A percentile compares a stretch with the other conserved stretches of the same genome.
Conservation (phyloP, 2,888 invertebrate species). For the Galeopsomyia nigrocyanea region DNA sequence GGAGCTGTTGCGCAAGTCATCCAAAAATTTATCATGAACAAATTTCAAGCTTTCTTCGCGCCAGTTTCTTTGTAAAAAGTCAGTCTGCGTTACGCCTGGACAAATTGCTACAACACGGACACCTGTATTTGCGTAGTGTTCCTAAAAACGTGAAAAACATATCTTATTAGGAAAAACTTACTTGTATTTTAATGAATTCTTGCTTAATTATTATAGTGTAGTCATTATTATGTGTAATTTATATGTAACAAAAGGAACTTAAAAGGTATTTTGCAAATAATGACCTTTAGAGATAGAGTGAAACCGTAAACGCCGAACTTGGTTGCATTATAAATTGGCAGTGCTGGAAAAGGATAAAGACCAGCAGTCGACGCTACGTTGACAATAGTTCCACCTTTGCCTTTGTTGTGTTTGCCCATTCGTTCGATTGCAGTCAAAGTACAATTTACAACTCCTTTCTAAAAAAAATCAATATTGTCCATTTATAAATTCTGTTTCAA, state of each 20-base stretch:
- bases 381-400: constrained; percentile 29
- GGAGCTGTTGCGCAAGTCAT: not conserved
- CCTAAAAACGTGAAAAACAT: constrained; percentile 2
- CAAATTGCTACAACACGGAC: constrained; percentile 17
- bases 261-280: no score
- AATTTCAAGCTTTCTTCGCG: constrained; percentile 7
- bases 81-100: constrained; percentile 20
- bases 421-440: constrained; percentile 22
- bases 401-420: constrained; percentile 34
- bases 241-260: no score
- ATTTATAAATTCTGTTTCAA: no score
- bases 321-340: constrained; percentile 31
- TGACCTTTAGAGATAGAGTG: constrained; percentile 27
- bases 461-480: no score
- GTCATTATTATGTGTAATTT: no score
- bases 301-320: constrained; percentile 32
- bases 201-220: no score
- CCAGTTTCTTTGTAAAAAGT: constrained; percentile 16
- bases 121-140: constrained; percentile 11
- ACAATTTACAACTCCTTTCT: constrained; percentile 29
- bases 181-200: no score
- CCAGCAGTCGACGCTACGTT: constrained; percentile 28
- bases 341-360: constrained; percentile 2
- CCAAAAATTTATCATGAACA: constrained; percentile 27
- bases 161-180: no score